Evolutionary conservation across 1,140 invertebrate species (phyloP).

Genomic region (Tigriopus japonicus): DNA sequence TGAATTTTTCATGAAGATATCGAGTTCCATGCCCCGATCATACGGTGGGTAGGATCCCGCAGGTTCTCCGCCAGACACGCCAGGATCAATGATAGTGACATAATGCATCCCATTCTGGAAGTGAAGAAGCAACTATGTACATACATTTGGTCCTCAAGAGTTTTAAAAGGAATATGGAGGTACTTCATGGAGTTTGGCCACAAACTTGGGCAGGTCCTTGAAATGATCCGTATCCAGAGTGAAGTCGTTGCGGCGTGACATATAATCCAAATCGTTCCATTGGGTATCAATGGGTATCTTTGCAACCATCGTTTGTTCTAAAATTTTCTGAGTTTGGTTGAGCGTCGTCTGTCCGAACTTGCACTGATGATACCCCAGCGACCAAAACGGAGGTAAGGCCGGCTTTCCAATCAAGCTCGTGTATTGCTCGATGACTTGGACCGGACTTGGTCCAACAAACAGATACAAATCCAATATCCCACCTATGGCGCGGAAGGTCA

Average conservation of each 20-base stretch:
- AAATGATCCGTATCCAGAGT: slow-evolving; percentile 49
- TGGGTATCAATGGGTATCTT: slow-evolving; percentile 34
- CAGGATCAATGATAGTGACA: slow-evolving; percentile 50
- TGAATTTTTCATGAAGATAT: slow-evolving; percentile 1
- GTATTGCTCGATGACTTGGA: slow-evolving; percentile 28
- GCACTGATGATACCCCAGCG: slow-evolving; percentile 33
- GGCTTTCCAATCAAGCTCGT: slow-evolving; percentile 26
- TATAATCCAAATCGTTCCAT: slow-evolving; percentile 84
- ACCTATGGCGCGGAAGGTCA: slow-evolving; percentile 20
- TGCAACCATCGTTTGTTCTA: background rate
- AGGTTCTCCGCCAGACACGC: slow-evolving; percentile 34
- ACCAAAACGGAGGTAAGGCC: slow-evolving; percentile 32
- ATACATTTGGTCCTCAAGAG: too few relatives aligned
- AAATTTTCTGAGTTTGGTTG: background rate
- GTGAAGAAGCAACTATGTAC: too few relatives aligned
- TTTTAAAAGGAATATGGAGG: too few relatives aligned
- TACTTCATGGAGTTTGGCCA: slow-evolving; percentile 41
- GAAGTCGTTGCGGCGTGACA: slow-evolving; percentile 57
- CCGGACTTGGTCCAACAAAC: slow-evolving; percentile 29
- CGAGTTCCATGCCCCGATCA: background rate
- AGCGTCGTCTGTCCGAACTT: background rate
- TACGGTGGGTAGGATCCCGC: slow-evolving; percentile 32
- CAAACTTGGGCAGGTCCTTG: slow-evolving; percentile 46
- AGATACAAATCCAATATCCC: slow-evolving; percentile 30
- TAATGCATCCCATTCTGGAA: slow-evolving; percentile 34